A percentile compares a stretch with the other conserved stretches of the same genome.
Evolutionary conservation across 2,888 invertebrate species (phyloP).

Genomic region (Gari tellinella): DNA sequence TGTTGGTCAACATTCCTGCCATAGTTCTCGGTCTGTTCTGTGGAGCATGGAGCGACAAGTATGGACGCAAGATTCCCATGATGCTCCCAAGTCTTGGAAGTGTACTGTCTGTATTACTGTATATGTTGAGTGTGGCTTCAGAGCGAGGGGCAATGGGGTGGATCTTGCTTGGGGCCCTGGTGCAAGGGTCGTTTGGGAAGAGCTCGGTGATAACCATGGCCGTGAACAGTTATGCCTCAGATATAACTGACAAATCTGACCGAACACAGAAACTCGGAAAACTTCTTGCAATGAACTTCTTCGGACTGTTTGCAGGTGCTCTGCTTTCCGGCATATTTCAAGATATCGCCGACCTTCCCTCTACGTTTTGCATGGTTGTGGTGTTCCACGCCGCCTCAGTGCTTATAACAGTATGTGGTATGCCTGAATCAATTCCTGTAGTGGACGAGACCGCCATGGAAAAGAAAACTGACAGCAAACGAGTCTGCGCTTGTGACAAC

Average conservation of each 20-base stretch:
- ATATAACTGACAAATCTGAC: conserved; percentile 76
- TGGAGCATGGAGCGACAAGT: conserved; percentile 82
- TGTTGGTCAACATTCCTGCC: conserved; percentile 80
- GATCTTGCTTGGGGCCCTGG: conserved; percentile 77
- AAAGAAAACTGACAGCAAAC: conserved; percentile 22
- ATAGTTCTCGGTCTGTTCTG: conserved; percentile 80
- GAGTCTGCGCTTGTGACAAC: conserved; percentile 51
- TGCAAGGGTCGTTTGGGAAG: conserved; percentile 83
- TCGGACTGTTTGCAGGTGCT: conserved; percentile 82
- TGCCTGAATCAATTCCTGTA: conserved; percentile 72
- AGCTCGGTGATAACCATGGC: conserved; percentile 84
- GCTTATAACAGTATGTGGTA: conserved; percentile 70
- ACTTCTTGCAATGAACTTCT: conserved; percentile 81
- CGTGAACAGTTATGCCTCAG: conserved; percentile 83
- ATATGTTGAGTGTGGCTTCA: conserved; percentile 72
- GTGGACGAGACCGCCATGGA: conserved; percentile 33
- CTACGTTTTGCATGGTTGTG: conserved; percentile 77
- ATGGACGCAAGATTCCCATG: conserved; percentile 80
- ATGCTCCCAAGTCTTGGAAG: conserved; percentile 80
- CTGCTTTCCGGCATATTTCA: conserved; percentile 74
- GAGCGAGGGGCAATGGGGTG: conserved; percentile 66
- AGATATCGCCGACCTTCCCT: conserved; percentile 67
- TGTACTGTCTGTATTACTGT: conserved; percentile 79
- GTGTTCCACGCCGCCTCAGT: conserved; percentile 76
- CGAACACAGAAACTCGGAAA: conserved; percentile 79